Evolutionary conservation across 2,888 invertebrate species (phyloP).

Genomic region (Rosalia funebris): DNA sequence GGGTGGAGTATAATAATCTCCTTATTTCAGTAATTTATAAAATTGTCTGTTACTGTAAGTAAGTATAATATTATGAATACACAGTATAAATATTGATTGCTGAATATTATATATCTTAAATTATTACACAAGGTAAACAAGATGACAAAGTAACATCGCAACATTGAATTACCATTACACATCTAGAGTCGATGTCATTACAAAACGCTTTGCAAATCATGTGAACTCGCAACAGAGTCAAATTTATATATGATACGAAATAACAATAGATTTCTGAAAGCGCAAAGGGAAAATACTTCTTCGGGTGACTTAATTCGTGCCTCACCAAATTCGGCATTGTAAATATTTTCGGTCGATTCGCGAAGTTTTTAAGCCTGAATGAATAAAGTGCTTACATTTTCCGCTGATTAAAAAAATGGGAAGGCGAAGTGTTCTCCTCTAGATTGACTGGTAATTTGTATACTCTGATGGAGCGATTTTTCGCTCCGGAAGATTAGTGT

Average conservation of each 20-base stretch:
- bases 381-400: conserved; percentile 32
- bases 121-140: too few species aligned
- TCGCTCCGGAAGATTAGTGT: conserved; percentile 56
- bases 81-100: too few species aligned
- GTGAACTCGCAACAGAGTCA: neutral
- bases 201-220: too few species aligned
- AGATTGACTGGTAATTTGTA: conserved; percentile 58
- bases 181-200: too few species aligned
- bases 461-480: conserved; percentile 56
- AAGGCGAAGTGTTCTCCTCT: conserved; percentile 35
- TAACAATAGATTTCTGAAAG: neutral
- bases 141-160: too few species aligned
- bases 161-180: too few species aligned
- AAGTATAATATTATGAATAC: too few species aligned
- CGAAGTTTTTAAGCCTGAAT: conserved; percentile 15
- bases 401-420: conserved; percentile 34
- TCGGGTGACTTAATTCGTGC: neutral
- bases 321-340: conserved; percentile 1
- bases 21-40: too few species aligned
- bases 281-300: neutral
- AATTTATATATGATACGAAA: neutral
- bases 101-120: too few species aligned
- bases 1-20: too few species aligned
- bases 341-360: conserved; percentile 18
- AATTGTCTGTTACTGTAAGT: too few species aligned